Conservation (phyloP, 2,797 vertebrate species). For the Xiphorhynchus erythropygius region DNA sequence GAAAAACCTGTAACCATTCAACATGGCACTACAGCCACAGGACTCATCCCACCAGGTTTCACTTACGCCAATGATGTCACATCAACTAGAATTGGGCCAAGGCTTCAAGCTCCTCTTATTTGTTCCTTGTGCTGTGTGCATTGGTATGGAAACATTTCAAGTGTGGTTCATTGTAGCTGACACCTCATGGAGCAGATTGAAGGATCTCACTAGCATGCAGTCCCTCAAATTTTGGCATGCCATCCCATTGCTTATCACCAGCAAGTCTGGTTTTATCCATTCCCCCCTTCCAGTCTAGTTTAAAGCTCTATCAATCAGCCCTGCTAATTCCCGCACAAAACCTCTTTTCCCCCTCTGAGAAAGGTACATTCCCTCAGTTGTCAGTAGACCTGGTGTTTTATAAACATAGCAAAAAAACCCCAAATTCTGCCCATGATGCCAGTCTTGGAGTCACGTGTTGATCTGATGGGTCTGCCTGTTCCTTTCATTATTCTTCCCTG, state of each 20-base stretch:
- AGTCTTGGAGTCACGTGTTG: background rate
- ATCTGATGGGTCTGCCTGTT: background rate
- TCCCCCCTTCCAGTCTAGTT: background rate
- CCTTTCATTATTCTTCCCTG: background rate
- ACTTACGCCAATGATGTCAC: too few species aligned
- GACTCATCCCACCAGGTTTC: too few species aligned
- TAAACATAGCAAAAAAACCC: background rate
- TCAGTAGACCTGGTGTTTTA: background rate
- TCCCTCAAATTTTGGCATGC: background rate
- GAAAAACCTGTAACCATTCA: too few species aligned
- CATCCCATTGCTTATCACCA: background rate
- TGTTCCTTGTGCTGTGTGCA: background rate
- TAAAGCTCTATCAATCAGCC: background rate
- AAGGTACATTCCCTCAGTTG: background rate
- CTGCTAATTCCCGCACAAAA: background rate
- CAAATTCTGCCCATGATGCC: background rate
- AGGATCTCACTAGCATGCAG: background rate
- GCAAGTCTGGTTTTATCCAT: background rate
- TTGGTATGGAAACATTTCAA: background rate
- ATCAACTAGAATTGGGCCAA: too few species aligned
- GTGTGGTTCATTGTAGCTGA: background rate
- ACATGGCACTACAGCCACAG: too few species aligned
- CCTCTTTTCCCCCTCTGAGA: background rate
- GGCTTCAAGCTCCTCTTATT: too few species aligned
- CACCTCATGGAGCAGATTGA: background rate